Evolutionary conservation across 1,140 invertebrate species (phyloP), one percentile per base, ranked within the genome.

Genomic region (Uloborus diversus): DNA sequence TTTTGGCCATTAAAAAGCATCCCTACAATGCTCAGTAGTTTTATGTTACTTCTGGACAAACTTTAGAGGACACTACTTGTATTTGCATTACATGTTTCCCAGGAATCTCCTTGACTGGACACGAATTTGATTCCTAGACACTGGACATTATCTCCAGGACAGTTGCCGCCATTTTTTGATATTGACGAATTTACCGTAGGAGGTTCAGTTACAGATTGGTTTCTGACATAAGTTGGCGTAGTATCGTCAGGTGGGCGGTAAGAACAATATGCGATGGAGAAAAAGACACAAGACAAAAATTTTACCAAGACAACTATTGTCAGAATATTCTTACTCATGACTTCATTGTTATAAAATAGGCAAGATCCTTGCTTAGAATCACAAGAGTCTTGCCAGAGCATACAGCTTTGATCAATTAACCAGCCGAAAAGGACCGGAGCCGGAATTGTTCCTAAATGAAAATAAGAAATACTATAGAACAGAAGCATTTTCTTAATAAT

Each of bases 191-290:
- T n/a, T n/a, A n/a, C n/a, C 37, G 49, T 17, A n/a, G 49, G 23
- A 17, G 49, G 49, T n/a, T 53, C 37, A 37, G 4, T 23, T 23
- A 37, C 3, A 14, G 61, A 37, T 20, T 27, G 3, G 4, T 76
- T 17, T 17, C 61, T 53, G 1, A n/a, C 47, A n/a, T 27, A 35
- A 4, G 73, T 49, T 14, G 47, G 13, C 4, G 42, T 25, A 28
- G 51, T 13, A 9, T 66, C 69, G n/a, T n/a, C n/a, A 17, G 90
- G 91, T 4, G 91, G 90, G 37, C 89, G 87, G 84, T 92, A 92
- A 83, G 89, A 90, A 89, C 90, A 91, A 91, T 91, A 92, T n/a
- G 91, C 91, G 0, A 91, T 85, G 84, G 91, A 89, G 84, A 92
- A 92, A 85, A 92, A 92, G 0, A 91, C 79, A 0, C 91, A 84